Percentiles rank a stretch among this genome's conserved stretches.
These are phyloP conservation scores for Nycticorax nycticorax DNA, from an alignment of 2,113 vertebrate species.

Conservation along the genomic window DNA sequence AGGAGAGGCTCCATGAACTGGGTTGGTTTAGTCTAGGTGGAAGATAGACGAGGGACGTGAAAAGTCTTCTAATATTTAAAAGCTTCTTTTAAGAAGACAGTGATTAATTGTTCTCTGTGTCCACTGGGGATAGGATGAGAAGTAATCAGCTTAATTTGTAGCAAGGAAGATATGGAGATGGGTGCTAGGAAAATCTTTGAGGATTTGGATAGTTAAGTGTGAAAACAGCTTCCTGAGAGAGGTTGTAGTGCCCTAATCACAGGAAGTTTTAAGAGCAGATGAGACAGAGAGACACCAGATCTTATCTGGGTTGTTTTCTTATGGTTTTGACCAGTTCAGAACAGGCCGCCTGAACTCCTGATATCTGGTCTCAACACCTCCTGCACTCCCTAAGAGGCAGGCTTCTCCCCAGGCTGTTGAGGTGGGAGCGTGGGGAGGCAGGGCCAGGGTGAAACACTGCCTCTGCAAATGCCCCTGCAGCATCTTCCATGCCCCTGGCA, in stretches of 20 bases:
- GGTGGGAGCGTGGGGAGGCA: background rate
- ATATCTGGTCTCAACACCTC: background rate
- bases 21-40: background rate
- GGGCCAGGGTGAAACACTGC: background rate
- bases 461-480: background rate
- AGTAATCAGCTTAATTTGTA: conserved; percentile 54
- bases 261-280: background rate
- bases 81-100: conserved; percentile 50
- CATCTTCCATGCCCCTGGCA: background rate
- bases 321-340: background rate
- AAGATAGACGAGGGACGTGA: background rate
- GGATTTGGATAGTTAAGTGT: conserved; percentile 5
- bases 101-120: conserved; percentile 51
- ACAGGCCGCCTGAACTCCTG: background rate
- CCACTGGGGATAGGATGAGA: conserved; percentile 4
- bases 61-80: conserved; percentile 25
- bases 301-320: background rate
- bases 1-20: background rate
- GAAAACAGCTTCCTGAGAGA: conserved; percentile 8
- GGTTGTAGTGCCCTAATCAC: background rate
- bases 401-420: background rate
- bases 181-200: conserved; percentile 24
- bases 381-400: background rate
- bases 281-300: background rate
- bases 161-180: conserved; percentile 31